A percentile compares a stretch with the other conserved stretches of the same genome.
Conservation (phyloP, 1,140 invertebrate genomes). For the Rhopalosiphum padi region DNA sequence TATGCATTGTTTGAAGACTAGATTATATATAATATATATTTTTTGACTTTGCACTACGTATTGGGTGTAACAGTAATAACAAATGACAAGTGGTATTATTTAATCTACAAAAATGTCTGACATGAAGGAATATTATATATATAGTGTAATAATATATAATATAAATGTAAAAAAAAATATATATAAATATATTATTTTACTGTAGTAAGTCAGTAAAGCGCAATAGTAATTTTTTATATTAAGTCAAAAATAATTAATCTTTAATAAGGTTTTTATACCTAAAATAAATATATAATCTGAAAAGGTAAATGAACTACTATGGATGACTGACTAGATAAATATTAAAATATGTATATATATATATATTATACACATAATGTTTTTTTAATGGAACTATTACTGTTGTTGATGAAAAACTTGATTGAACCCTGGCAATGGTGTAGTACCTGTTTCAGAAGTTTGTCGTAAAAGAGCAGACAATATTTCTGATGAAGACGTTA, state of each 20-base stretch:
- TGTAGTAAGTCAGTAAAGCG: not conserved
- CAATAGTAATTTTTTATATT: not conserved
- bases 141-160: not conserved
- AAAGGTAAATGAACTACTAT: constrained; percentile 26
- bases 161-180: not conserved
- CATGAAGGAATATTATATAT: not conserved
- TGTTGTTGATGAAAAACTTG: constrained; percentile 61
- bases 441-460: constrained; percentile 56
- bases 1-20: constrained; percentile 49
- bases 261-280: not conserved
- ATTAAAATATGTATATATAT: constrained; percentile 7
- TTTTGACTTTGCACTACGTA: constrained; percentile 25
- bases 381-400: constrained; percentile 37
- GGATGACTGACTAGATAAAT: constrained; percentile 44
- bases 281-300: constrained; percentile 28
- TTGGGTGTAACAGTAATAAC: not conserved
- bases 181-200: not conserved
- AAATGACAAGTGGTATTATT: not conserved
- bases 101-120: not conserved
- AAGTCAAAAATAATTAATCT: not conserved
- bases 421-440: constrained; percentile 60
- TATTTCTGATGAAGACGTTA: constrained; percentile 57
- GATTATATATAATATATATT: constrained; percentile 18
- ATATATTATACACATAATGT: not conserved
- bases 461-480: constrained; percentile 51